Evolutionary conservation across 2,113 vertebrate genomes (phyloP), one percentile per base, ranked within the genome.

Genomic region (Megaleporinus macrocephalus): DNA sequence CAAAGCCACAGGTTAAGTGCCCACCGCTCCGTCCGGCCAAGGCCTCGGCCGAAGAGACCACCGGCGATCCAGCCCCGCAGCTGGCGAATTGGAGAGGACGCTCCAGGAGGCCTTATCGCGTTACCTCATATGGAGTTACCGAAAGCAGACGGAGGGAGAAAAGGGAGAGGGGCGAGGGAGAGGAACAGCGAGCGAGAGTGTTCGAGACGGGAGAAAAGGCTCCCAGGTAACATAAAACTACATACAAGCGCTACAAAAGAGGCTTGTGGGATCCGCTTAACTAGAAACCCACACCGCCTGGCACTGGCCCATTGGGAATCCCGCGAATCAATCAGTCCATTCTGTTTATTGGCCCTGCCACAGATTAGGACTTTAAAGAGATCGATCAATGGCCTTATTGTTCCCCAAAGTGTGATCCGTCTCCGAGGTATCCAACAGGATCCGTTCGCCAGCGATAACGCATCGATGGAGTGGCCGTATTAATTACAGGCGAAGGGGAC

Each of bases 1-100:
- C 94, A 93, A 96, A 95, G 92, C 95, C 93, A 95, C 95, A 95
- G 96, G 96, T 98, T 98, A 98, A 98, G 95, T 95, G 93, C 91
- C 88, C 92, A 90, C 93, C 0, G 24, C 33, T 70, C 66, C 22
- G 33, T 70, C 66, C 66, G 9, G 66, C 33, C 20, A 11, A 10
- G 90, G 92, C 86, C 75, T 41, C 89, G 91, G 90, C 89, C 92
- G 88, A 89, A 84, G 87, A 95, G 94, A 95, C 85, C 90, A 86
- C 83, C 90, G 24, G 88, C 20, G 86, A 89, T 94, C 95, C 87
- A 89, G 78, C 89, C n/a, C n/a, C 85, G 73, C 68, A 90, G 94
- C 93, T 94, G 94, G 90, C 93, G 93, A 93, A 94, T 95, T 91
- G 84, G 73, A 78, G 89, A 87, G 89, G 90, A 85, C 86, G 85